Evolutionary conservation across 2,888 invertebrate species (phyloP).

Genomic region (Baronia brevicornis): DNA sequence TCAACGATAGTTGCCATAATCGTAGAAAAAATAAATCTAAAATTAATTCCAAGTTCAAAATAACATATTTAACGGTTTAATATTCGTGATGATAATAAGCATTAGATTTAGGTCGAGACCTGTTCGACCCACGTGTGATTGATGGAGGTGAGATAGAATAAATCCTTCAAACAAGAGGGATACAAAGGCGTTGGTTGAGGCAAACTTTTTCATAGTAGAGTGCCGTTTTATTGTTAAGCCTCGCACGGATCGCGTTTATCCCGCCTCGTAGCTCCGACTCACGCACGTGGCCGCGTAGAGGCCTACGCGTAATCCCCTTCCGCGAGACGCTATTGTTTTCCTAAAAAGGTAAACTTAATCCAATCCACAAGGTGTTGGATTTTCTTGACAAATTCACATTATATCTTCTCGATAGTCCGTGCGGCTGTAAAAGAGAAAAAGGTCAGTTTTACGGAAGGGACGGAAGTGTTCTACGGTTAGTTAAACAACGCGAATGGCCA

Average conservation of each 20-base stretch:
- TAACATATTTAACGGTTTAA: constrained; percentile 7
- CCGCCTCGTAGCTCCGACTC: constrained; percentile 30
- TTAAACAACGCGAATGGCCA: constrained; percentile 60
- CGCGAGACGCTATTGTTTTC: constrained; percentile 39
- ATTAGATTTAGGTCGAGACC: constrained; percentile 20
- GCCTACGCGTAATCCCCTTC: constrained; percentile 18
- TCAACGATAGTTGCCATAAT: too few species aligned
- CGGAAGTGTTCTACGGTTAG: constrained; percentile 52
- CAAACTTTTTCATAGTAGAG: constrained; percentile 23
- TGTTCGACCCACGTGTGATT: constrained; percentile 31
- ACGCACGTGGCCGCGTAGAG: constrained; percentile 29
- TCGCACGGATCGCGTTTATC: constrained; percentile 40
- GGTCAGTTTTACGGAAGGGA: constrained; percentile 51
- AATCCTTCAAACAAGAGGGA: constrained; percentile 22
- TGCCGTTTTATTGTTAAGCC: constrained; percentile 44
- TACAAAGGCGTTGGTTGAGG: constrained; percentile 23
- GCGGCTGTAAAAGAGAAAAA: constrained; percentile 46
- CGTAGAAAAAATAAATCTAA: too few species aligned
- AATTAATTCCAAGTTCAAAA: too few species aligned
- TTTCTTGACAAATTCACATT: constrained; percentile 61
- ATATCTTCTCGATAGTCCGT: constrained; percentile 46
- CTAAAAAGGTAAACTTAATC: constrained; percentile 55
- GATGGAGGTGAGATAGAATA: constrained; percentile 32
- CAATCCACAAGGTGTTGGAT: constrained; percentile 51
- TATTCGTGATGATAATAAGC: constrained; percentile 3